Percentiles rank a stretch among this genome's conserved stretches.
phyloP scores from a whole-genome alignment of 2,113 vertebrate genomes.

The Rhineura floridana region DNA sequence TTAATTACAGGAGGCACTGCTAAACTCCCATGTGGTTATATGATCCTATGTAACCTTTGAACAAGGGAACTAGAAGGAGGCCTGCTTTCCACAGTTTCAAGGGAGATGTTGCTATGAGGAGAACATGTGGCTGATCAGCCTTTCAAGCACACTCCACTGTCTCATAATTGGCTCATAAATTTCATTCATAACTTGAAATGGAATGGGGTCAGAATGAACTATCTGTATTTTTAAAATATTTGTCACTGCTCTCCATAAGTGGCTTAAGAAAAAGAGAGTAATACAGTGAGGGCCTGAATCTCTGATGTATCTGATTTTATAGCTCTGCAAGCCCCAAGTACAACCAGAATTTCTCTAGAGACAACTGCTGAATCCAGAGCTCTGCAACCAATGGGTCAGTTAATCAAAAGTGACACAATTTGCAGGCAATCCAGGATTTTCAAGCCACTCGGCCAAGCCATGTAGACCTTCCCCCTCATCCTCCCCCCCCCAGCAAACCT shows the following conservation, averaged over 20 bases:
- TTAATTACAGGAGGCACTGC: slow-evolving; percentile 45
- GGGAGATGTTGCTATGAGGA: not conserved
- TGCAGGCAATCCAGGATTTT: not conserved
- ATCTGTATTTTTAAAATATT: slow-evolving; percentile 52
- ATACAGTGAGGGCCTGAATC: not conserved
- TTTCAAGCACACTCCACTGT: slow-evolving; percentile 45
- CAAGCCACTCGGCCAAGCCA: rapidly evolving
- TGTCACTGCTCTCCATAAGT: slow-evolving; percentile 34
- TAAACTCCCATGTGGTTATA: slow-evolving; percentile 12
- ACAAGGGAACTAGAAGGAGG: not conserved
- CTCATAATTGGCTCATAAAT: slow-evolving; percentile 40
- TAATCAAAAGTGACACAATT: slow-evolving; percentile 3
- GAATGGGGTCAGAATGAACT: slow-evolving; percentile 48
- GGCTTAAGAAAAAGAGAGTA: not conserved
- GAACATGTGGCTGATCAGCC: slow-evolving; percentile 8
- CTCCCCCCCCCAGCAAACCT: not conserved
- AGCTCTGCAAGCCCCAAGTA: not conserved
- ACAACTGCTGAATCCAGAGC: not conserved
- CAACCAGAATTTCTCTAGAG: not conserved
- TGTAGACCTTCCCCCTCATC: not conserved
- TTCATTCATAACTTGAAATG: slow-evolving; percentile 49
- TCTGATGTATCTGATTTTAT: not conserved
- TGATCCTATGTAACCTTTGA: slow-evolving; percentile 21
- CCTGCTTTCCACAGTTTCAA: not conserved
- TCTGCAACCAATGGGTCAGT: not conserved